A percentile compares a stretch with the other conserved stretches of the same genome.
Evolutionary conservation across 2,113 vertebrate genomes (phyloP).

Genomic region (Lonchura striata): DNA sequence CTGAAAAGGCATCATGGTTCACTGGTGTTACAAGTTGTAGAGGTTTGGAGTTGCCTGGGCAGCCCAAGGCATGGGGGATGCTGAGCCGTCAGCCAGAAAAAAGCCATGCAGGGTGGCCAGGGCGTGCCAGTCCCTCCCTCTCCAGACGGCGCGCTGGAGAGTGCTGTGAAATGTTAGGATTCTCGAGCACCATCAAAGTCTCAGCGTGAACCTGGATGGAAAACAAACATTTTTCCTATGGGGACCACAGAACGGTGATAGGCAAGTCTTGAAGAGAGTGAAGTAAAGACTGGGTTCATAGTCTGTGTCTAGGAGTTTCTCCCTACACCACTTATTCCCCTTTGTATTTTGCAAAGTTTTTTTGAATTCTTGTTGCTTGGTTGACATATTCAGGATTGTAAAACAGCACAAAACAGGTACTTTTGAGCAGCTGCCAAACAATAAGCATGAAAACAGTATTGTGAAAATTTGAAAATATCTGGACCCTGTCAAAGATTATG

Average conservation of each 20-base stretch:
- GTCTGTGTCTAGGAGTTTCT: background rate
- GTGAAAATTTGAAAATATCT: background rate
- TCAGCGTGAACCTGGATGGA: background rate
- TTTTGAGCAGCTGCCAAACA: background rate
- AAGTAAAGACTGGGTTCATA: background rate
- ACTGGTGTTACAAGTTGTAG: rapidly evolving
- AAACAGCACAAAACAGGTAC: background rate
- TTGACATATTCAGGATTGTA: background rate
- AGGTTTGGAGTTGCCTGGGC: background rate
- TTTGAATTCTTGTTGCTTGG: background rate
- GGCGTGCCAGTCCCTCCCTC: background rate
- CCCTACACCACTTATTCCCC: background rate
- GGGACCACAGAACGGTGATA: background rate
- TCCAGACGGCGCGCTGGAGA: rapidly evolving
- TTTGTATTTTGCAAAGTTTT: background rate
- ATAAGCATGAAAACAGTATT: background rate
- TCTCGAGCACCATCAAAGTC: background rate
- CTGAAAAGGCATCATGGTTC: background rate
- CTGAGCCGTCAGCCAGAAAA: background rate
- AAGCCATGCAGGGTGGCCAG: background rate
- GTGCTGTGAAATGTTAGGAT: background rate
- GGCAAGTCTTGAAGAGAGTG: background rate
- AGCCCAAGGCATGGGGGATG: background rate
- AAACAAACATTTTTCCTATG: background rate
- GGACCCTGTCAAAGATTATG: background rate